Conservation (phyloP, 2,888 invertebrate genomes). For the Ceriagrion tenellum region DNA sequence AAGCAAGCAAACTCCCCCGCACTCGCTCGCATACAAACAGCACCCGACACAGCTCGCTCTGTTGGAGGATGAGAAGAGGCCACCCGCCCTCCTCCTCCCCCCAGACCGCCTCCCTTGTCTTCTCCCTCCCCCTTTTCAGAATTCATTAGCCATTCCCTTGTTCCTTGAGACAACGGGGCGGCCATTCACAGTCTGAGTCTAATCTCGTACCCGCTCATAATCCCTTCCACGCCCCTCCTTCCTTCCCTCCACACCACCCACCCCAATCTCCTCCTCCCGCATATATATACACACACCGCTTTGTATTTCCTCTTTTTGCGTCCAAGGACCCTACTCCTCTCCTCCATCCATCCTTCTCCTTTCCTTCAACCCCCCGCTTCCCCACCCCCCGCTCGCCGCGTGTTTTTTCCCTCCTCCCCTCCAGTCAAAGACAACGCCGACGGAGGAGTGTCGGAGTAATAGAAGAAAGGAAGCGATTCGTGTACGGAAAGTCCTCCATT, state of each 20-base stretch:
- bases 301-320: background rate
- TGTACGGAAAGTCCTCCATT: no score
- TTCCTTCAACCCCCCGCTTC: background rate
- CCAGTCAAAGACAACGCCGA: conserved; percentile 14
- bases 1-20: background rate
- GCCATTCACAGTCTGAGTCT: conserved; percentile 49
- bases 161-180: conserved; percentile 59
- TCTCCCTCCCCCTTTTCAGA: conserved; percentile 5
- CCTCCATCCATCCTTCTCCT: background rate
- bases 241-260: background rate
- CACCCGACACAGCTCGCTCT: background rate
- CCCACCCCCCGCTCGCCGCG: no score
- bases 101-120: background rate
- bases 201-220: conserved; percentile 52
- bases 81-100: background rate
- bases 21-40: background rate
- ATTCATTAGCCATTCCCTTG: conserved; percentile 61
- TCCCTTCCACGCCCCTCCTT: background rate
- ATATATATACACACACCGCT: background rate
- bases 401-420: background rate
- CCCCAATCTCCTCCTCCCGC: background rate
- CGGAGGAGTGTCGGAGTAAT: background rate
- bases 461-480: no score
- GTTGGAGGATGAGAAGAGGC: background rate
- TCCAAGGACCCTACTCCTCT: background rate